Evolutionary conservation across 2,113 vertebrate genomes (phyloP).

Genomic region (Syrrhaptes paradoxus): DNA sequence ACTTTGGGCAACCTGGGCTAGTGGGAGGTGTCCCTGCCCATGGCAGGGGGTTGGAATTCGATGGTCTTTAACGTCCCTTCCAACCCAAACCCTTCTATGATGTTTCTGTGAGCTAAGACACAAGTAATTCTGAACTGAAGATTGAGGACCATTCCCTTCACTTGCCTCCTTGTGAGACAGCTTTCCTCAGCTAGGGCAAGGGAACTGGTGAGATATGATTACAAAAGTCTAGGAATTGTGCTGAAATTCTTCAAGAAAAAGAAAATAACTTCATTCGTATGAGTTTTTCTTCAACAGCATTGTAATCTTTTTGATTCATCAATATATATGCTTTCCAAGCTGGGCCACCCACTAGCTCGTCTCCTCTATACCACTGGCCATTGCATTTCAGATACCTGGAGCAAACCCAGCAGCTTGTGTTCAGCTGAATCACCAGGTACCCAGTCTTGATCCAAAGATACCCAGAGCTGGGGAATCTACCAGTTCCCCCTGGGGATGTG

Average conservation of each 20-base stretch:
- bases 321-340: rapidly evolving
- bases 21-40: too few relatives aligned
- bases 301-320: background rate
- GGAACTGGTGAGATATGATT: background rate
- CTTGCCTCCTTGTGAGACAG: background rate
- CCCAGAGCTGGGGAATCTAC: background rate
- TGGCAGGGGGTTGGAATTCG: too few relatives aligned
- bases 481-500: background rate
- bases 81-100: too few relatives aligned
- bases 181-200: background rate
- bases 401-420: background rate
- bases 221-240: background rate
- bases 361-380: background rate
- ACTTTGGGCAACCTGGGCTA: too few relatives aligned
- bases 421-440: background rate
- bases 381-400: background rate
- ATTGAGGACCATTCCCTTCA: background rate
- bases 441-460: background rate
- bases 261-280: background rate
- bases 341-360: background rate
- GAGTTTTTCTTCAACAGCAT: background rate
- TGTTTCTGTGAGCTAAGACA: too few relatives aligned
- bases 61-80: too few relatives aligned
- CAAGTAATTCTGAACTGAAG: background rate
- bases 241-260: background rate